Base-by-base conservation (phyloP, 2,888 invertebrate genomes). In the Spicauda simplicius region DNA sequence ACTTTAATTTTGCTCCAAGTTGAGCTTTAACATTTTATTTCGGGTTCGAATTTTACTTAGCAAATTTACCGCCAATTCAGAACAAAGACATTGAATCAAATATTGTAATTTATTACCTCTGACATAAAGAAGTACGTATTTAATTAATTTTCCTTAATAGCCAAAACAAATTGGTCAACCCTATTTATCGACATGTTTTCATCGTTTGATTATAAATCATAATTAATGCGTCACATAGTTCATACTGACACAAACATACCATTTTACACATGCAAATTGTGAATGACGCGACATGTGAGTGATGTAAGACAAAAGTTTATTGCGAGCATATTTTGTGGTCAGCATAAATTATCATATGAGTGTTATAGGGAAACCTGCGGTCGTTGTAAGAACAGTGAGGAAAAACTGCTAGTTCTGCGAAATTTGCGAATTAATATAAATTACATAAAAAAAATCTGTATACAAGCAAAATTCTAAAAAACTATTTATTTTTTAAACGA, bases 281-380 rank as follows among this genome's bases (percentile, higher is more conserved):
- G 19, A 48, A 48, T n/a, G 16, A 20, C 33, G 41, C 41, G 25
- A 25, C 16, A 56, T 53, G 33, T 58, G 64, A 64, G 41, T 64
- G 58, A 58, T 58, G 58, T 58, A 64, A 64, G 30, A 16, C 53
- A 16, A 58, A 58, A 18, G 20, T 25, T 18, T 56, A 58, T 64
- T 58, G 58, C 58, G 12, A 57, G 37, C 11, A 48, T 14, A 16
- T 11, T 56, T 64, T 50, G 57, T 50, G 33, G 64, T 48, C 41
- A 41, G 20, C 41, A 45, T 19, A 61, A 19, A 57, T 54, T 41
- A 65, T 53, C 48, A 48, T 45, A 53, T 59, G 58, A 37, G 25
- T 65, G 25, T 25, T 59, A 65, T 59, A 45, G 45, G 59, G 45
- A 65, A 60, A 55, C 54, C 56, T 68, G 56, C 50, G 25, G 64